Evolutionary conservation across 2,113 vertebrate species (phyloP).

Genomic region (Micromys minutus): DNA sequence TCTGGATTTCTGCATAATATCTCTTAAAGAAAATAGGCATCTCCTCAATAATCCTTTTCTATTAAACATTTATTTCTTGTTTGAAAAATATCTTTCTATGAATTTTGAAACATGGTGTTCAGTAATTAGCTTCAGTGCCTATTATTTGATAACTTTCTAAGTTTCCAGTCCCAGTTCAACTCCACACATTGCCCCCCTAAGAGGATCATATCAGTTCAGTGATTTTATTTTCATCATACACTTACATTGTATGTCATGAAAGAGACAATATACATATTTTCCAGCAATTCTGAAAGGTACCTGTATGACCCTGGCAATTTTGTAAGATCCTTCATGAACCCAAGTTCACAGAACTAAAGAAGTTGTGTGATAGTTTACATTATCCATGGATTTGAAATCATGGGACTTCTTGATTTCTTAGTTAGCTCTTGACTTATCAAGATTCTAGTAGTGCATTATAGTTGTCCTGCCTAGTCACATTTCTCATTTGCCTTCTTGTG

Average conservation of each 20-base stretch:
- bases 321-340: background rate
- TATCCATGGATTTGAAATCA: background rate
- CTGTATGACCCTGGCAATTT: background rate
- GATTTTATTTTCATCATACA: slow-evolving; percentile 18
- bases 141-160: background rate
- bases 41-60: background rate
- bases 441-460: background rate
- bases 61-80: background rate
- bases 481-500: background rate
- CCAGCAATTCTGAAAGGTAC: background rate
- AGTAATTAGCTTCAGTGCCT: background rate
- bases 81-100: background rate
- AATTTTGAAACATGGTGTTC: background rate
- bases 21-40: background rate
- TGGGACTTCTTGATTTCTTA: background rate
- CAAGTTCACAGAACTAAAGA: slow-evolving; percentile 15
- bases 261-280: background rate
- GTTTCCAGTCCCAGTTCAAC: background rate
- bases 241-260: background rate
- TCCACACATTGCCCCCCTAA: background rate
- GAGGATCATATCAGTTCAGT: background rate
- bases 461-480: background rate
- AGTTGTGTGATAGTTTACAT: background rate
- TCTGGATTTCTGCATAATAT: background rate
- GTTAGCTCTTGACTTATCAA: background rate